phyloP scores from a whole-genome alignment of 2,888 invertebrate species.

The Brenthis daphne region DNA sequence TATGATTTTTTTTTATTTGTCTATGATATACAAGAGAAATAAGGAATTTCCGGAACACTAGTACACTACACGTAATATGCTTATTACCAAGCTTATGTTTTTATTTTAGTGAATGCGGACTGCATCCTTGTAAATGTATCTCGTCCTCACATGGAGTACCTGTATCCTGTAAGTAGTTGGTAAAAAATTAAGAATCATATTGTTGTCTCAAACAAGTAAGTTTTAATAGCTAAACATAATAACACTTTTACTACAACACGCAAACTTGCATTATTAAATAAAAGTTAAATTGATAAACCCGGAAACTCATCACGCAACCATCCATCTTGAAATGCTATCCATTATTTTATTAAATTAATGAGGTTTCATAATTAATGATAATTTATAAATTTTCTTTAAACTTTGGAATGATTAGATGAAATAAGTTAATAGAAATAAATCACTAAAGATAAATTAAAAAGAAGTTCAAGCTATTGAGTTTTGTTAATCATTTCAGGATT shows the following conservation, averaged over 20 bases:
- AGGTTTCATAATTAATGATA: constrained; percentile 20
- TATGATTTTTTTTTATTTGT: no score
- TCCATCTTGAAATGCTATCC: constrained; percentile 20
- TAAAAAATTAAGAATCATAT: no score
- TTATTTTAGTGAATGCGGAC: no score
- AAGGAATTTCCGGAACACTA: no score
- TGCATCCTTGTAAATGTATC: no score
- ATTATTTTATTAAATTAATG: constrained; percentile 23
- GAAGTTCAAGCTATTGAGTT: neutral
- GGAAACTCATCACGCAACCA: neutral
- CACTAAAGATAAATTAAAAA: neutral
- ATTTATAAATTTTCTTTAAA: constrained; percentile 16
- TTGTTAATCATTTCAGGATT: neutral
- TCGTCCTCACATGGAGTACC: no score
- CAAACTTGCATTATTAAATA: constrained; percentile 15
- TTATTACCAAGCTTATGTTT: no score
- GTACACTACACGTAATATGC: no score
- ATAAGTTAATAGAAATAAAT: neutral
- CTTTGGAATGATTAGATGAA: constrained; percentile 19
- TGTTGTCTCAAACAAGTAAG: no score
- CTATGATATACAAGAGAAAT: no score
- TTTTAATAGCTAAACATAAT: no score
- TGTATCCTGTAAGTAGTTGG: no score
- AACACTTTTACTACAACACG: neutral
- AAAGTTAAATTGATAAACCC: constrained; percentile 10